A percentile compares a stretch with the other conserved stretches of the same genome.
phyloP scores from a whole-genome alignment of 2,888 invertebrate genomes.

The Pecten maximus region DNA sequence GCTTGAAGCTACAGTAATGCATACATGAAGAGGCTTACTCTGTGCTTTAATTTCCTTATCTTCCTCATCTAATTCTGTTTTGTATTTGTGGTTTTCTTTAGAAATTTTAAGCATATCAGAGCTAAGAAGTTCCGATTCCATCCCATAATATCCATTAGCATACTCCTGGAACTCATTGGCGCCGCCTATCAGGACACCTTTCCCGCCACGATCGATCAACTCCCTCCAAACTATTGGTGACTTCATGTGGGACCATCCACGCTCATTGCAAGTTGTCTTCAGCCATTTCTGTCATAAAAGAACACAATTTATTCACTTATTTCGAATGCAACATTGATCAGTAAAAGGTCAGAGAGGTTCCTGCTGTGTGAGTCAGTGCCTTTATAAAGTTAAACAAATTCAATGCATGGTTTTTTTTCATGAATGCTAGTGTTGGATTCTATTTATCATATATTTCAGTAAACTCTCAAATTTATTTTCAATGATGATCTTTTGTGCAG shows the following conservation, averaged over 20 bases:
- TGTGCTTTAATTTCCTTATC: conserved; percentile 64
- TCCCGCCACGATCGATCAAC: conserved; percentile 82
- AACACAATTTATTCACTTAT: too few species aligned
- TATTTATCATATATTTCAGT: too few species aligned
- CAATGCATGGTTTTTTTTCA: too few species aligned
- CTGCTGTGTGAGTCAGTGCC: too few species aligned
- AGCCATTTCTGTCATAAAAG: conserved; percentile 76
- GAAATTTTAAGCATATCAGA: conserved; percentile 77
- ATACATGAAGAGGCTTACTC: conserved; percentile 77
- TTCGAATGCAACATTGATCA: too few species aligned
- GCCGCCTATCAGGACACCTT: conserved; percentile 82
- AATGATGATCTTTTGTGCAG: too few species aligned
- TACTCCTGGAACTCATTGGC: conserved; percentile 82
- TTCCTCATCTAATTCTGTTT: conserved; percentile 75
- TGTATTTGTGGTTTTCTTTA: conserved; percentile 76
- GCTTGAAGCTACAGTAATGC: conserved; percentile 78
- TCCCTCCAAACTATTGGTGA: conserved; percentile 83
- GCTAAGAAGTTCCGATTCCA: conserved; percentile 76
- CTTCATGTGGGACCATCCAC: conserved; percentile 79
- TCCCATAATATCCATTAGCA: conserved; percentile 80
- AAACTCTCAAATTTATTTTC: too few species aligned
- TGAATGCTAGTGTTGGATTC: too few species aligned
- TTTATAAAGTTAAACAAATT: too few species aligned
- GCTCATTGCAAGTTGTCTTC: conserved; percentile 71
- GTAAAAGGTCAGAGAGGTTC: too few species aligned